Base-by-base conservation (phyloP, 1,140 invertebrate genomes). In the Popillia japonica region DNA sequence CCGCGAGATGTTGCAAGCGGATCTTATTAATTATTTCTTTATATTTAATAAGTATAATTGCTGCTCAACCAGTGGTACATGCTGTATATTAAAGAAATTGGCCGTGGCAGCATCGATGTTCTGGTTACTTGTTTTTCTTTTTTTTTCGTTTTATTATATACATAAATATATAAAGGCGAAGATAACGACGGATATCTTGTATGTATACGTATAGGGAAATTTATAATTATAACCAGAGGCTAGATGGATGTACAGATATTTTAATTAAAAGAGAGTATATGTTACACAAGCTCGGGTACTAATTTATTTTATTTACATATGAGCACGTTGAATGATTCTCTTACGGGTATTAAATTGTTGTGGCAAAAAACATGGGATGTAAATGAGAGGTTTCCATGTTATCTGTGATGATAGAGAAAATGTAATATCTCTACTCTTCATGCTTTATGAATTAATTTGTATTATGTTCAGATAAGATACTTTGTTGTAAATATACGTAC, bases 291-390 rank as follows among this genome's bases (percentile, higher is more conserved):
- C 44, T 34, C 64, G 72, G 68, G 22, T 42, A 17, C 14, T 76
- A 77, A 76, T 79, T 81, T 76, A 78, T 79, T 76, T 81, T 81
- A 78, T 78, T 78, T 75, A 80, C 78, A 80, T 74, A 77, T 40
- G 55, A 61, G 68, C 78, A 75, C 59, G 76, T 79, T 78, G 27
- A 34, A 34, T 79, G 75, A 78, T 77, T 61, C 79, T 76, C 79
- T 80, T 81, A 81, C 77, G 78, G 80, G 80, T 77, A 72, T 77
- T 81, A 77, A 80, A 81, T 80, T 81, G 79, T 78, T 80, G 79
- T 80, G 78, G 80, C 27, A 34, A 34, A 34, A 34, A 34, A 34
- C 27, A 34, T 2, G 27, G 27, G 27, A 1, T 34, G 27, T 34
- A 34, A 34, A 34, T 34, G 27, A 34, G 27, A 34, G 27, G 4